phyloP scores from a whole-genome alignment of 64 coral and sea anemone species.

The Dendrophyllia cribrosa region DNA sequence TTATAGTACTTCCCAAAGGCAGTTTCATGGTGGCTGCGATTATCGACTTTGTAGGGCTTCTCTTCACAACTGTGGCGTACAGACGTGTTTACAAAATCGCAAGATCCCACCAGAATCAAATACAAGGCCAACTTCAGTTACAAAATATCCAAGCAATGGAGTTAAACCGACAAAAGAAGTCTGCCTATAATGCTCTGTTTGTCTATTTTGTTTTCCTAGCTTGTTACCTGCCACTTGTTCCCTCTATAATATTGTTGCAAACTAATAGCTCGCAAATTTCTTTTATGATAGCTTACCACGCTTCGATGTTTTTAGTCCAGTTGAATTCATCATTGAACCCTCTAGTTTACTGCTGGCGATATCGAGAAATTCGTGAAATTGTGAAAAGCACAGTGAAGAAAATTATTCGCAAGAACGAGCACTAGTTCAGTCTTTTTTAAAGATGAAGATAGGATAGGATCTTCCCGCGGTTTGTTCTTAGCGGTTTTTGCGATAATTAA shows the following conservation, averaged over 20 bases:
- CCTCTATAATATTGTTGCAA: not conserved
- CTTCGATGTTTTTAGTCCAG: not conserved
- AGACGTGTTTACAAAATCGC: not conserved
- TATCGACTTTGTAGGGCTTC: not conserved
- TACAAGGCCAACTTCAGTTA: not conserved
- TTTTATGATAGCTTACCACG: not conserved
- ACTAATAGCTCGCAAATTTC: not conserved
- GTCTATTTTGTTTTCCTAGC: not conserved
- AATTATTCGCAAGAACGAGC: too few species aligned
- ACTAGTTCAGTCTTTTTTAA: too few species aligned
- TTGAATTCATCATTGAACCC: not conserved
- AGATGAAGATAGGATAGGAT: too few species aligned
- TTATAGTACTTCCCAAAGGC: not conserved
- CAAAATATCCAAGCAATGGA: not conserved
- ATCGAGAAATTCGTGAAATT: not conserved
- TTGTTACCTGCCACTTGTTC: not conserved
- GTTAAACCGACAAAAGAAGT: not conserved
- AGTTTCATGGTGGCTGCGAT: not conserved
- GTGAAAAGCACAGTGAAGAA: too few species aligned
- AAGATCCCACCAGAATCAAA: not conserved
- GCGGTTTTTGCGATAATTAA: too few species aligned
- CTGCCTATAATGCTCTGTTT: not conserved
- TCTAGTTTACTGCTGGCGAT: not conserved
- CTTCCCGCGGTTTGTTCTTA: too few species aligned
- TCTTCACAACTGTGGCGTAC: not conserved